These are phyloP conservation scores for Corvus cornix DNA, from an alignment of 2,113 vertebrate genomes.

Conservation along the genomic window DNA sequence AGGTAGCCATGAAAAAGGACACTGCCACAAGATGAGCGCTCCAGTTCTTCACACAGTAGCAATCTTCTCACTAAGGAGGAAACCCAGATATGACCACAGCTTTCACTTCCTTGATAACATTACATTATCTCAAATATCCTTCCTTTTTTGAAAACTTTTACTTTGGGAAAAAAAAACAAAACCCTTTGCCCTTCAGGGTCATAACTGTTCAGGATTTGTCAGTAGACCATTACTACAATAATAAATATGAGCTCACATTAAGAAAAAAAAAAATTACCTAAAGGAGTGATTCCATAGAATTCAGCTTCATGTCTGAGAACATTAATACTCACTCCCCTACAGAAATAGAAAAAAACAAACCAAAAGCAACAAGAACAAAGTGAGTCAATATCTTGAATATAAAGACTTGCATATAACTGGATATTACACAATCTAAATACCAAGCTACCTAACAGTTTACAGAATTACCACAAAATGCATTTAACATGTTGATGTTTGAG, in stretches of 20 bases:
- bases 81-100: not conserved
- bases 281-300: conserved; percentile 96
- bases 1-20: conserved; percentile 98
- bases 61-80: conserved; percentile 84
- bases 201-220: not conserved
- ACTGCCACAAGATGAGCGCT: conserved; percentile 95
- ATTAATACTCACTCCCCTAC: conserved; percentile 93
- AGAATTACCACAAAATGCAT: not conserved
- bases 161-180: not conserved
- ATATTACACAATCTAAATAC: not conserved
- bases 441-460: not conserved
- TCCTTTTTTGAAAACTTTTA: not conserved
- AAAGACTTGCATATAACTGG: not conserved
- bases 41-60: conserved; percentile 94
- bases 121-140: not conserved
- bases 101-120: not conserved
- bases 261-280: conserved; percentile 78
- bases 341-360: not conserved
- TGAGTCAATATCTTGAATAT: not conserved
- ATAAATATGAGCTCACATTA: not conserved
- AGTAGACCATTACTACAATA: not conserved
- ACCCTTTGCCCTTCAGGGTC: not conserved
- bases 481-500: not conserved
- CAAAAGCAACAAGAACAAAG: not conserved
- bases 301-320: conserved; percentile 96